A percentile compares a stretch with the other conserved stretches of the same genome.
phyloP scores from a whole-genome alignment of 2,888 invertebrate species.

The Lepidocyrtinus sp. region DNA sequence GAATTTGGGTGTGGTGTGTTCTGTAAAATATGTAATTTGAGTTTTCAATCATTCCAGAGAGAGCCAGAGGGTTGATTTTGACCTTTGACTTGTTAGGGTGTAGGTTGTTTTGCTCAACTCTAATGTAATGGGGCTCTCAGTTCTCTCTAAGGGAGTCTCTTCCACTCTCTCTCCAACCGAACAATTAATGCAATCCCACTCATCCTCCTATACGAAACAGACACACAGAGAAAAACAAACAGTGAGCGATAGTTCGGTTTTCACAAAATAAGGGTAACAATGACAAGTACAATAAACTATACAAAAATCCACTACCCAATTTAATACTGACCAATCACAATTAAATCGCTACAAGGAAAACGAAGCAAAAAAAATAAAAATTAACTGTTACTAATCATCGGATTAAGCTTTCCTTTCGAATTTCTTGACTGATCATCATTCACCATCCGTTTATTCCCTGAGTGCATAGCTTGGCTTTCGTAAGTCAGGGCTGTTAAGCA shows the following conservation, averaged over 20 bases:
- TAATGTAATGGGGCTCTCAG: slow-evolving; percentile 63
- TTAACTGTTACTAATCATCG: background rate
- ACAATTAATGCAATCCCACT: slow-evolving; percentile 61
- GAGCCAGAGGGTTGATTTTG: too few relatives aligned
- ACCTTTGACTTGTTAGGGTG: too few relatives aligned
- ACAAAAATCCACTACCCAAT: background rate
- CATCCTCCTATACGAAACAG: slow-evolving; percentile 67
- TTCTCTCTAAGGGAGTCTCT: slow-evolving; percentile 60
- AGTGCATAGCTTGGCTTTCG: background rate
- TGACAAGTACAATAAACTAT: slow-evolving; percentile 19
- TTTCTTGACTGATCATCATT: slow-evolving; percentile 54
- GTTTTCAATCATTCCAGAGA: too few relatives aligned
- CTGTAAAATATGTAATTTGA: too few relatives aligned
- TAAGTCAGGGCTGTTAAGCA: background rate
- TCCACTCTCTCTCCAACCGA: slow-evolving; percentile 58
- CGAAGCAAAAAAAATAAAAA: background rate
- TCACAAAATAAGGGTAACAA: slow-evolving; percentile 26
- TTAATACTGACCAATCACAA: background rate
- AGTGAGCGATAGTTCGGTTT: slow-evolving; percentile 57
- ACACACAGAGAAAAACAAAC: slow-evolving; percentile 61
- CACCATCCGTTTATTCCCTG: slow-evolving; percentile 21
- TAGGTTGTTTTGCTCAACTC: too few relatives aligned
- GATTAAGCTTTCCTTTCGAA: slow-evolving; percentile 50
- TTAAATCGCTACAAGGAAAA: background rate
- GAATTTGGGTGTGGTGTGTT: too few relatives aligned